A percentile compares a stretch with the other conserved stretches of the same genome.
phyloP scores from a whole-genome alignment of 2,797 vertebrate species.

The Rachycentron canadum region DNA sequence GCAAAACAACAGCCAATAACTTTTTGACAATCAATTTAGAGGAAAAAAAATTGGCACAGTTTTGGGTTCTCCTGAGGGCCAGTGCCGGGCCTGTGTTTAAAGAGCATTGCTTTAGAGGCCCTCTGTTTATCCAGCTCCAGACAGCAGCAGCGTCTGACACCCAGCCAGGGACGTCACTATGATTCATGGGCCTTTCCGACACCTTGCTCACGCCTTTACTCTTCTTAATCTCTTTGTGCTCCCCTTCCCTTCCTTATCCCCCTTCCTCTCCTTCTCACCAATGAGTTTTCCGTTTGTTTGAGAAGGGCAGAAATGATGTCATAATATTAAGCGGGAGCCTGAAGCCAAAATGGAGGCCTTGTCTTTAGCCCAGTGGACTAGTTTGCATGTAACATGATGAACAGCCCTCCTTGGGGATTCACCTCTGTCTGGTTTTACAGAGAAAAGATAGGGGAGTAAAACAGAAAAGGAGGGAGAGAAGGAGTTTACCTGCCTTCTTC shows the following conservation, averaged over 20 bases:
- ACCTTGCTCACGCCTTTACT: constrained; percentile 78
- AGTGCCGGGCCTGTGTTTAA: constrained; percentile 45
- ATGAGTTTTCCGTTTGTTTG: constrained; percentile 82
- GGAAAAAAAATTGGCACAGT: constrained; percentile 34
- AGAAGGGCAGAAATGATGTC: constrained; percentile 80
- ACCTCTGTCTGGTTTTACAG: constrained; percentile 32
- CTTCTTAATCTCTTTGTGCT: constrained; percentile 76
- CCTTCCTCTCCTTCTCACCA: constrained; percentile 49
- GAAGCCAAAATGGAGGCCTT: constrained; percentile 62
- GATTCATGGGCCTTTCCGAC: constrained; percentile 81
- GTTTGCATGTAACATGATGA: constrained; percentile 68
- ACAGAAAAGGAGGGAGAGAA: constrained; percentile 17
- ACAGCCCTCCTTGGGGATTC: constrained; percentile 60
- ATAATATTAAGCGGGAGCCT: constrained; percentile 70
- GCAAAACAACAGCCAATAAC: constrained; percentile 23
- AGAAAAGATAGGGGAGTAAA: constrained; percentile 53
- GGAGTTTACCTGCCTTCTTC: constrained; percentile 30
- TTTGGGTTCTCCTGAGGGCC: constrained; percentile 45
- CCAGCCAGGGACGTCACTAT: constrained; percentile 76
- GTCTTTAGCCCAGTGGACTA: constrained; percentile 45
- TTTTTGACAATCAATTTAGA: constrained; percentile 48
- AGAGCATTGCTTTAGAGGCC: constrained; percentile 62
- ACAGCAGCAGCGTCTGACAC: constrained; percentile 72
- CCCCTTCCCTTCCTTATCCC: constrained; percentile 31
- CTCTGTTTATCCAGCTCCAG: constrained; percentile 72